Evolutionary conservation across 1,140 invertebrate genomes (phyloP).

Genomic region (Apis cerana): DNA sequence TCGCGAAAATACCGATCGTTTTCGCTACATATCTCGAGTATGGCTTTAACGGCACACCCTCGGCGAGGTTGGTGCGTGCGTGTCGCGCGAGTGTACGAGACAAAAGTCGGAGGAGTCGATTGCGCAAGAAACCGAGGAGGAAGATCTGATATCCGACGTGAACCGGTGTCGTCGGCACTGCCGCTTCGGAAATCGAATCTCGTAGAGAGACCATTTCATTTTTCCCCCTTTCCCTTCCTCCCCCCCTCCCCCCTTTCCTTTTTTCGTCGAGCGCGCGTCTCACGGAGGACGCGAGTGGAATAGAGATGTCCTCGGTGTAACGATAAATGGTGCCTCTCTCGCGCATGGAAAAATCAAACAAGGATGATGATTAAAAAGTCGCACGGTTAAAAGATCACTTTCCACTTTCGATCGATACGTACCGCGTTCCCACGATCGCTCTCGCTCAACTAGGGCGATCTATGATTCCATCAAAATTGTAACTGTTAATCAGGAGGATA

Average conservation of each 20-base stretch:
- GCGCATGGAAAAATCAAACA: slow-evolving; percentile 6
- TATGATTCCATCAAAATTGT: background rate
- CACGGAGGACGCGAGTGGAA: slow-evolving; percentile 3
- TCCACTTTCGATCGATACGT: background rate
- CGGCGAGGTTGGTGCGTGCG: background rate
- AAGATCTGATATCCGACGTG: background rate
- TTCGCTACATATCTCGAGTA: slow-evolving; percentile 13
- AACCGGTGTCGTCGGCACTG: slow-evolving; percentile 11
- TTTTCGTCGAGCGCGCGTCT: background rate
- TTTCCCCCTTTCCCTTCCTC: background rate
- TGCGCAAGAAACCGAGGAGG: slow-evolving; percentile 30
- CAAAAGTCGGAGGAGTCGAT: slow-evolving; percentile 33
- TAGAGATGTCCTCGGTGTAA: background rate
- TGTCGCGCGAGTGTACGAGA: background rate
- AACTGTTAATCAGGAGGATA: no score
- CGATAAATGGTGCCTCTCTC: background rate
- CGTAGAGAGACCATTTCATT: slow-evolving; percentile 2
- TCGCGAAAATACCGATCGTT: background rate
- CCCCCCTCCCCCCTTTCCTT: background rate
- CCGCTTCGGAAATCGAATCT: slow-evolving; percentile 34
- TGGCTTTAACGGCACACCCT: background rate
- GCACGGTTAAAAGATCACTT: background rate
- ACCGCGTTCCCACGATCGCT: background rate
- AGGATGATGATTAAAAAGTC: background rate
- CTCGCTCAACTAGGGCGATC: background rate